These are phyloP conservation scores for Eupsittula cactorum DNA, from an alignment of 2,113 vertebrate genomes.

Conservation along the genomic window DNA sequence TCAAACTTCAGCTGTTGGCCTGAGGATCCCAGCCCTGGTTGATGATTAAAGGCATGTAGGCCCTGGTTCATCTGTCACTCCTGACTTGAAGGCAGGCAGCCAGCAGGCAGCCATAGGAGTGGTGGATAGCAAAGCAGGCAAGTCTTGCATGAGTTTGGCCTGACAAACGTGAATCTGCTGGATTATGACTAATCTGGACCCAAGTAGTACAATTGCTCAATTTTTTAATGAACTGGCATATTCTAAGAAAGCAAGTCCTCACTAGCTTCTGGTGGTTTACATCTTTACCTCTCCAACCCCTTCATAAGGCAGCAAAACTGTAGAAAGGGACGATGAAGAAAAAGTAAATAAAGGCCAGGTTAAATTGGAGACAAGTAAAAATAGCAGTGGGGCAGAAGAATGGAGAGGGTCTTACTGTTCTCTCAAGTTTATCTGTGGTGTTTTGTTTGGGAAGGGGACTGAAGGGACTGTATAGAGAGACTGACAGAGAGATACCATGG, in stretches of 20 bases:
- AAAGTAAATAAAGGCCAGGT: background rate
- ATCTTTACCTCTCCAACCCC: background rate
- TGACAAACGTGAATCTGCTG: background rate
- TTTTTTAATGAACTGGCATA: background rate
- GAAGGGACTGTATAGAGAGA: background rate
- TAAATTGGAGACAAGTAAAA: background rate
- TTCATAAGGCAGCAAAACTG: background rate
- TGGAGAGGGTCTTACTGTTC: background rate
- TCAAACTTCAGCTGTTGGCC: background rate
- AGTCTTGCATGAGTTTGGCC: background rate
- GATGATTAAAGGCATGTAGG: background rate
- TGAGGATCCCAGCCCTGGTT: background rate
- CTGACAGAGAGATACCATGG: background rate
- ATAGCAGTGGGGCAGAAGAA: background rate
- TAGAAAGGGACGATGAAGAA: background rate
- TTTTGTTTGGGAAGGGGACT: background rate
- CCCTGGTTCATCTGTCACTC: background rate
- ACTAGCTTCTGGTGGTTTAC: background rate
- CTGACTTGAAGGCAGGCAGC: background rate
- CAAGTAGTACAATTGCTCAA: background rate
- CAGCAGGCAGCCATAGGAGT: background rate
- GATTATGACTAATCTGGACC: background rate
- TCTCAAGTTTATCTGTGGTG: background rate
- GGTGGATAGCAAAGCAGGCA: background rate
- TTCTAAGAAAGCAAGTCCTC: background rate